These are phyloP conservation scores for Neoniphon sammara DNA, from an alignment of 2,797 vertebrate genomes.

Conservation along the genomic window DNA sequence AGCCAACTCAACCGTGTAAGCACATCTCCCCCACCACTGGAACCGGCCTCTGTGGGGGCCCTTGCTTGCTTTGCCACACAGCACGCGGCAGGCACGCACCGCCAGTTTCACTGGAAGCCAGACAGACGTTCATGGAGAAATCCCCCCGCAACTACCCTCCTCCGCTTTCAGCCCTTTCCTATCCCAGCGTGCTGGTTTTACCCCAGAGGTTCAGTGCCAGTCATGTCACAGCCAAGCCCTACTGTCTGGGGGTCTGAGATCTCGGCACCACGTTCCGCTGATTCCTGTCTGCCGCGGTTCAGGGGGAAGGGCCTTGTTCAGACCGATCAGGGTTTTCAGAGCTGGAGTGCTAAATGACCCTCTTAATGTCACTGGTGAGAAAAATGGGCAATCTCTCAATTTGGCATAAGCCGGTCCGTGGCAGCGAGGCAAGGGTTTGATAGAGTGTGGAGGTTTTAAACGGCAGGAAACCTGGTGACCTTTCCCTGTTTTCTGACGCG, in stretches of 20 bases:
- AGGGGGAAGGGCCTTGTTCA: conserved; percentile 44
- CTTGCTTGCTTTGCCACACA: conserved; percentile 66
- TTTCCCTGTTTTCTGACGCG: conserved; percentile 82
- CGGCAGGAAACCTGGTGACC: conserved; percentile 83
- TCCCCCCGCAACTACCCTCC: conserved; percentile 51
- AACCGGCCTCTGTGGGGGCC: conserved; percentile 61
- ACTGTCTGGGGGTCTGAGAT: conserved; percentile 53
- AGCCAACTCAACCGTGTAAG: conserved; percentile 81
- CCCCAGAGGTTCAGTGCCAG: conserved; percentile 66
- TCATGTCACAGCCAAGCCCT: conserved; percentile 66
- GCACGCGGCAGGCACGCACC: conserved; percentile 56
- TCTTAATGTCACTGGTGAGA: conserved; percentile 80
- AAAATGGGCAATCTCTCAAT: conserved; percentile 80
- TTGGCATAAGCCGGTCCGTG: conserved; percentile 71
- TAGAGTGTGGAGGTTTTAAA: conserved; percentile 79
- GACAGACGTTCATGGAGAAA: conserved; percentile 62
- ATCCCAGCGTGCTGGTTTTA: conserved; percentile 52
- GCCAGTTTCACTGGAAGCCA: conserved; percentile 67
- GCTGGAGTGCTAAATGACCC: conserved; percentile 79
- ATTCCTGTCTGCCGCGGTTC: conserved; percentile 43
- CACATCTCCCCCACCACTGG: conserved; percentile 72
- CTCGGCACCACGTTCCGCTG: conserved; percentile 48
- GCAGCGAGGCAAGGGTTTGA: conserved; percentile 74
- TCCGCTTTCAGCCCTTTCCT: conserved; percentile 58
- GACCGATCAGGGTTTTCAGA: conserved; percentile 67